These are phyloP conservation scores for Spisula subtruncata DNA, from an alignment of 2,888 invertebrate genomes.

Conservation along the genomic window DNA sequence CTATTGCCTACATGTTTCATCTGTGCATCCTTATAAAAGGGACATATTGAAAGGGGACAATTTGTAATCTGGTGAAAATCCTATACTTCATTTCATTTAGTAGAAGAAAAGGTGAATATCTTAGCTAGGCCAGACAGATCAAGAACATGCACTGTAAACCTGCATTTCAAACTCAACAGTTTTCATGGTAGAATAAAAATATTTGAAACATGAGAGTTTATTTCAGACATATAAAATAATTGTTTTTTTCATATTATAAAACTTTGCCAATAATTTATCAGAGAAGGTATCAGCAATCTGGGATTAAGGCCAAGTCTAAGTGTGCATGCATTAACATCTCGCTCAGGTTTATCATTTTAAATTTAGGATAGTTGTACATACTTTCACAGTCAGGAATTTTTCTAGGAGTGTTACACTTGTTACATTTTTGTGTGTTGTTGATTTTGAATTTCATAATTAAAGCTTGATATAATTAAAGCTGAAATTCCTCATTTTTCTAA, in stretches of 20 bases:
- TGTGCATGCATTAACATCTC: constrained; percentile 28
- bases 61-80: too few relatives aligned
- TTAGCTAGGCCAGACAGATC: too few relatives aligned
- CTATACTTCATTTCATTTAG: too few relatives aligned
- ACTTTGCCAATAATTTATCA: constrained; percentile 13
- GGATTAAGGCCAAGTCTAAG: constrained; percentile 36
- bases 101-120: too few relatives aligned
- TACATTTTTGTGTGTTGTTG: too few relatives aligned
- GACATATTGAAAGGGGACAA: too few relatives aligned
- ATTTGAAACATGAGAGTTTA: background rate
- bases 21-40: too few relatives aligned
- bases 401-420: background rate
- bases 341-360: constrained; percentile 1
- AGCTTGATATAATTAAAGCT: too few relatives aligned
- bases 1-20: too few relatives aligned
- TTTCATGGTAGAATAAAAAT: background rate
- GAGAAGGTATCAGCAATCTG: background rate
- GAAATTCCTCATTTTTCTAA: too few relatives aligned
- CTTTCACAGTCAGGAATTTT: background rate
- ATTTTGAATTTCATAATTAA: too few relatives aligned
- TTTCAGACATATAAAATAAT: constrained; percentile 8
- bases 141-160: background rate
- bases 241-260: background rate
- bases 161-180: background rate
- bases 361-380: background rate